Percentiles rank a stretch among this genome's conserved stretches.
These are phyloP conservation scores for Asarcornis scutulata DNA, from an alignment of 2,113 vertebrate species.

Conservation along the genomic window DNA sequence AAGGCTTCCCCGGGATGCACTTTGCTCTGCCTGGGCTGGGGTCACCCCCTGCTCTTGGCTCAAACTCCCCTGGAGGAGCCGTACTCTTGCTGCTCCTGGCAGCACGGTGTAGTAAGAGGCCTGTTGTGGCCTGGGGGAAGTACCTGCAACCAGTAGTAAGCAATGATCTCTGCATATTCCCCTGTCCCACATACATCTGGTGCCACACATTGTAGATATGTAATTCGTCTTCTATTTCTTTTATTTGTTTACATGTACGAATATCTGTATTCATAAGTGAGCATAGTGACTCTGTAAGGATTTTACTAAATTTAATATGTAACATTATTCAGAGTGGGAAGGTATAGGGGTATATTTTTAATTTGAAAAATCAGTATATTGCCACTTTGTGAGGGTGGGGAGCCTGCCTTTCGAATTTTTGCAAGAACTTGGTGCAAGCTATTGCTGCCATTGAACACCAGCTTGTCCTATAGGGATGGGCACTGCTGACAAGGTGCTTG, in stretches of 20 bases:
- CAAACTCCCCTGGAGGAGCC: too few relatives aligned
- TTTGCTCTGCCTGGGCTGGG: neutral
- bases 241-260: neutral
- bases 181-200: neutral
- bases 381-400: neutral
- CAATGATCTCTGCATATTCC: neutral
- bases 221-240: neutral
- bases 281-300: neutral
- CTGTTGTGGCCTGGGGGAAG: too few relatives aligned
- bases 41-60: too few relatives aligned
- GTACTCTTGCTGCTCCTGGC: too few relatives aligned
- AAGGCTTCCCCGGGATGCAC: neutral
- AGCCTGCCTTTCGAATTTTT: rapidly evolving
- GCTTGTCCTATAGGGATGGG: neutral
- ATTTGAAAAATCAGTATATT: neutral
- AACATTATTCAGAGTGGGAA: neutral
- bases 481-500: neutral
- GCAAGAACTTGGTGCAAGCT: rapidly evolving
- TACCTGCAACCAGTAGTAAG: neutral
- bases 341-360: neutral
- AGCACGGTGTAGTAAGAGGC: too few relatives aligned
- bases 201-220: neutral
- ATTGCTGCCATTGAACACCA: rapidly evolving
- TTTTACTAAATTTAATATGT: neutral
- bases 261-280: neutral